Evolutionary conservation across 2,797 vertebrate genomes (phyloP).

Genomic region (Etheostoma nigrum): DNA sequence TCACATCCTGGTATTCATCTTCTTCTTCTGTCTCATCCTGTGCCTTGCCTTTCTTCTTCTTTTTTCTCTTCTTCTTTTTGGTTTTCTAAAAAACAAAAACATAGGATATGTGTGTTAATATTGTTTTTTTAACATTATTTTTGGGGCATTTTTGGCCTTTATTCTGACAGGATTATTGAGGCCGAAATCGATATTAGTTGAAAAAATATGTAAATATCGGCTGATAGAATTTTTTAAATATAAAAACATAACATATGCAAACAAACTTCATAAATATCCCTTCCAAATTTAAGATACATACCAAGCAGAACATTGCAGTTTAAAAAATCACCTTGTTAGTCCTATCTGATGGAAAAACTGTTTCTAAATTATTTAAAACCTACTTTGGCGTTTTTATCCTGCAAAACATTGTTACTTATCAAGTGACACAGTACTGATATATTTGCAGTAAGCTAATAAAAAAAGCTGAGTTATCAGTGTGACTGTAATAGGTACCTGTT

Average conservation of each 20-base stretch:
- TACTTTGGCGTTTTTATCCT: not conserved
- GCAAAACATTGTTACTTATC: not conserved
- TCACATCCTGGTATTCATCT: constrained; percentile 72
- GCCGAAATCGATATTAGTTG: no score
- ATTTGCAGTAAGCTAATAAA: not conserved
- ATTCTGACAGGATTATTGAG: no score
- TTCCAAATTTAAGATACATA: no score
- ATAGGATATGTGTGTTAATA: not conserved
- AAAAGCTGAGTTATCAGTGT: not conserved
- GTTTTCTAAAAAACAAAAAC: constrained; percentile 74
- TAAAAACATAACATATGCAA: no score
- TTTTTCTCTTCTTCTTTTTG: constrained; percentile 85
- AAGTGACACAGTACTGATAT: not conserved
- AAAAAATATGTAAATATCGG: no score
- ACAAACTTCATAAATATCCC: no score
- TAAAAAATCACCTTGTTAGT: no score
- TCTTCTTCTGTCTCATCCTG: constrained; percentile 76
- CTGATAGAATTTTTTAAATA: no score
- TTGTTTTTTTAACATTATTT: no score
- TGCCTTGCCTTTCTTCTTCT: constrained; percentile 84
- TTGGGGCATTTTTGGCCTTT: no score
- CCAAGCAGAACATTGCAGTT: no score
- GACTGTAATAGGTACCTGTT: constrained; percentile 81
- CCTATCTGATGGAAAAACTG: no score
- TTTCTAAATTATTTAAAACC: not conserved